Evolutionary conservation across 1,140 invertebrate genomes (phyloP).

Genomic region (Acyrthosiphon pisum): DNA sequence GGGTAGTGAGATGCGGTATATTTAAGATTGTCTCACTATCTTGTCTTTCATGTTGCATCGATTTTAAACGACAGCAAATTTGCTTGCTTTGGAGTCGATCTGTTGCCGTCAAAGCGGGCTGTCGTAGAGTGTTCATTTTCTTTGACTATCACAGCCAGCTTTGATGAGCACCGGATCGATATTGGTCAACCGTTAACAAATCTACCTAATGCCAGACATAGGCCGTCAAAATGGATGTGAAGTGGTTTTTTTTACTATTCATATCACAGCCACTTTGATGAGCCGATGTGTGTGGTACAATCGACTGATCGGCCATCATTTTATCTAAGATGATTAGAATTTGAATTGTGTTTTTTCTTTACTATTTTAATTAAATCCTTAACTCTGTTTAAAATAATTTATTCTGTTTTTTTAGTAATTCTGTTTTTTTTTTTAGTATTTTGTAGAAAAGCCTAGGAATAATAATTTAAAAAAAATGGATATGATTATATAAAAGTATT

Average conservation of each 20-base stretch:
- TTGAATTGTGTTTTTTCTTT: neutral
- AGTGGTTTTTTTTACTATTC: constrained; percentile 62
- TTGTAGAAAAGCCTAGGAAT: neutral
- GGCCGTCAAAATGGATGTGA: constrained; percentile 66
- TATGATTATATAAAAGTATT: neutral
- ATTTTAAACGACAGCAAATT: constrained; percentile 33
- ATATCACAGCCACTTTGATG: constrained; percentile 72
- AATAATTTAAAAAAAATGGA: neutral
- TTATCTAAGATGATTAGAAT: neutral
- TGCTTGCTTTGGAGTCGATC: constrained; percentile 62
- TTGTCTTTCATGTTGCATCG: constrained; percentile 83
- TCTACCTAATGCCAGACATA: constrained; percentile 38
- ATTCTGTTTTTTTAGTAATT: neutral
- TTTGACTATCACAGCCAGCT: constrained; percentile 81
- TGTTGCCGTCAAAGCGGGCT: constrained; percentile 77
- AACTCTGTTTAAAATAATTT: neutral
- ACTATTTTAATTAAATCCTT: neutral
- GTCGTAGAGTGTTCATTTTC: constrained; percentile 70
- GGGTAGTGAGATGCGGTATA: constrained; percentile 87
- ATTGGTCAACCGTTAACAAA: constrained; percentile 10
- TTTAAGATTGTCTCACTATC: constrained; percentile 81
- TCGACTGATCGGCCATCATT: neutral
- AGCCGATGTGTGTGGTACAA: constrained; percentile 61
- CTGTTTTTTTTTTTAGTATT: neutral
- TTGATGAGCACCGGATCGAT: constrained; percentile 76